Conservation (phyloP, 2,113 vertebrate species). For the Actinemys pallida region DNA sequence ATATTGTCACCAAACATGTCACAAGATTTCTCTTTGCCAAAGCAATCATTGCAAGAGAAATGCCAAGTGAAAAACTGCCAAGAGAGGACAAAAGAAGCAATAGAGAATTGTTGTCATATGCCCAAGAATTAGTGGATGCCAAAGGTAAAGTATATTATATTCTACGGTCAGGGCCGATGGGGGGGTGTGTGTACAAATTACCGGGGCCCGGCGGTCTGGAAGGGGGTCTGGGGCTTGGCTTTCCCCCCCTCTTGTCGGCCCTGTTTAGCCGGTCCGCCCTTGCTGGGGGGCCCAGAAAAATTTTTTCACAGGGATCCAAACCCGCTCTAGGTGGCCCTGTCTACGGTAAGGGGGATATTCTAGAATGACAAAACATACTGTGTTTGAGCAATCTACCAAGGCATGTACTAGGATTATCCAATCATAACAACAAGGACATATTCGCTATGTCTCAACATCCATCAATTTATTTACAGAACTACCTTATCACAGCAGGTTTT, state of each 20-base stretch:
- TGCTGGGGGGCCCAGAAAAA: too few species aligned
- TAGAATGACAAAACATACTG: not conserved
- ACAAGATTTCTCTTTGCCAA: not conserved
- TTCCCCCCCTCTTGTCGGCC: too few species aligned
- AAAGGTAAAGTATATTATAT: not conserved
- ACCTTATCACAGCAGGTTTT: accelerated
- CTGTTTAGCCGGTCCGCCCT: too few species aligned
- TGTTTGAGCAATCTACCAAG: not conserved
- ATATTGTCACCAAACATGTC: not conserved
- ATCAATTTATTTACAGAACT: not conserved
- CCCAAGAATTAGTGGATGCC: not conserved
- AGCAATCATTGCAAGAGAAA: not conserved
- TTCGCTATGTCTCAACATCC: not conserved
- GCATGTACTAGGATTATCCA: not conserved
- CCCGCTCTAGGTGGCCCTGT: too few species aligned
- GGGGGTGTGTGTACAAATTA: too few species aligned
- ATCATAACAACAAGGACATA: accelerated
- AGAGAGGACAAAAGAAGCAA: not conserved
- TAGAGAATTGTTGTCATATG: not conserved
- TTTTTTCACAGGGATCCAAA: too few species aligned
- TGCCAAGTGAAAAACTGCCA: not conserved
- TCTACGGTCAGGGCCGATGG: not conserved
- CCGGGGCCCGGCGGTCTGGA: too few species aligned
- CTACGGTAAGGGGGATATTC: not conserved
- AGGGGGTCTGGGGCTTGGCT: too few species aligned